A percentile compares a stretch with the other conserved stretches of the same genome.
phyloP scores from a whole-genome alignment of 2,888 invertebrate genomes.

The Drepana falcataria region DNA sequence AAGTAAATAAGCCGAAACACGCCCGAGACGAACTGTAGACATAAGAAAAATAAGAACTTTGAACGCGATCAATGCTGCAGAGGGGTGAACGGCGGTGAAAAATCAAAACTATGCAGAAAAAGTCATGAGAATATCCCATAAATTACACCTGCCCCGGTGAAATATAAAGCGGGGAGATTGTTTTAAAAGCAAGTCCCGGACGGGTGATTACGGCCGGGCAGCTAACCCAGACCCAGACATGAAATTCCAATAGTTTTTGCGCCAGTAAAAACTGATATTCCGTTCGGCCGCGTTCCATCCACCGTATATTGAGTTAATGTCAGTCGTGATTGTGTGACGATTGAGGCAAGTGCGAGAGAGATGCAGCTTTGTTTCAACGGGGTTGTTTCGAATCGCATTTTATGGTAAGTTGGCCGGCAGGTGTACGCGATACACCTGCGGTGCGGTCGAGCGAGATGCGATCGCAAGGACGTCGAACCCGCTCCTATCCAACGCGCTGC shows the following conservation, averaged over 20 bases:
- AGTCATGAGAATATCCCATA: conserved; percentile 53
- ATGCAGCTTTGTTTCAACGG: conserved; percentile 58
- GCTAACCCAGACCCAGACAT: conserved; percentile 67
- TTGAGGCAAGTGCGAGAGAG: conserved; percentile 50
- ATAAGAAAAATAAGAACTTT: conserved; percentile 68
- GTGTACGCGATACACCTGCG: conserved; percentile 73
- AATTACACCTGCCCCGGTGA: conserved; percentile 70
- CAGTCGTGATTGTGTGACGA: conserved; percentile 67
- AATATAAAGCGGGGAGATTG: conserved; percentile 69
- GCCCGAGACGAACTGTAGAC: conserved; percentile 63
- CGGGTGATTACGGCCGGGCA: conserved; percentile 63
- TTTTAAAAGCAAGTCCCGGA: conserved; percentile 68
- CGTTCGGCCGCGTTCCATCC: conserved; percentile 67
- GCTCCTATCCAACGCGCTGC: conserved; percentile 17
- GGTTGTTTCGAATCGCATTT: conserved; percentile 73
- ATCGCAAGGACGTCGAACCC: conserved; percentile 70
- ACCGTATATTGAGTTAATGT: conserved; percentile 73
- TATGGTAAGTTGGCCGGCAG: conserved; percentile 76
- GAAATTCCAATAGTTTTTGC: conserved; percentile 77
- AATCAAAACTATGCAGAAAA: conserved; percentile 54
- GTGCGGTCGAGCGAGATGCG: conserved; percentile 68
- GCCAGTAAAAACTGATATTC: conserved; percentile 74
- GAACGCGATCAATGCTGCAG: conserved; percentile 55
- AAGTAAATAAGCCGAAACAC: conserved; percentile 61
- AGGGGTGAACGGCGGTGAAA: conserved; percentile 46